Percentiles rank a stretch among this genome's conserved stretches.
Conservation (phyloP, 2,113 vertebrate genomes). For the Gorsachius goisagi region DNA sequence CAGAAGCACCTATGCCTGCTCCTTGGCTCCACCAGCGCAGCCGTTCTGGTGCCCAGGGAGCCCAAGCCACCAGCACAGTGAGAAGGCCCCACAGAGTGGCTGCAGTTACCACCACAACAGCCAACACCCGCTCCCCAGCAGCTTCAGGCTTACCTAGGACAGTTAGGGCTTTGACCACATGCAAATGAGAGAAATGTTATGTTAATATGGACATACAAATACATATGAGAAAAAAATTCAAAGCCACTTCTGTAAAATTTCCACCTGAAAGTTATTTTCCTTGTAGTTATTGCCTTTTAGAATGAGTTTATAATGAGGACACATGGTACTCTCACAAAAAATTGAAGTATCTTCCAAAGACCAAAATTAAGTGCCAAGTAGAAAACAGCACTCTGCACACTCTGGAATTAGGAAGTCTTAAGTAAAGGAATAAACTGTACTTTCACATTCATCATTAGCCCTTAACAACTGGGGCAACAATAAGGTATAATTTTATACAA, state of each 20-base stretch:
- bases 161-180: not conserved
- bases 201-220: accelerated
- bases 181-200: not conserved
- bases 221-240: accelerated
- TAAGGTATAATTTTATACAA: not conserved
- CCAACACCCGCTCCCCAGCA: not conserved
- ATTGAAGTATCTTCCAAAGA: not conserved
- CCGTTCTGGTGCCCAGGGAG: not conserved
- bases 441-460: not conserved
- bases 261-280: not conserved
- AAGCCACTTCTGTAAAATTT: not conserved
- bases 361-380: not conserved
- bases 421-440: not conserved
- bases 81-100: accelerated
- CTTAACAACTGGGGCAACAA: not conserved
- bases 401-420: not conserved
- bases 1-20: not conserved
- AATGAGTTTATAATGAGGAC: not conserved
- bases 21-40: not conserved
- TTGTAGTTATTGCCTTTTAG: not conserved
- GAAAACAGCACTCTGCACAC: not conserved
- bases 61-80: not conserved
- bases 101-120: not conserved
- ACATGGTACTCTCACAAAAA: not conserved
- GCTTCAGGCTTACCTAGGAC: not conserved